A percentile compares a stretch with the other conserved stretches of the same genome.
Conservation (phyloP, 2,888 invertebrate genomes). For the Eilema sororculum region DNA sequence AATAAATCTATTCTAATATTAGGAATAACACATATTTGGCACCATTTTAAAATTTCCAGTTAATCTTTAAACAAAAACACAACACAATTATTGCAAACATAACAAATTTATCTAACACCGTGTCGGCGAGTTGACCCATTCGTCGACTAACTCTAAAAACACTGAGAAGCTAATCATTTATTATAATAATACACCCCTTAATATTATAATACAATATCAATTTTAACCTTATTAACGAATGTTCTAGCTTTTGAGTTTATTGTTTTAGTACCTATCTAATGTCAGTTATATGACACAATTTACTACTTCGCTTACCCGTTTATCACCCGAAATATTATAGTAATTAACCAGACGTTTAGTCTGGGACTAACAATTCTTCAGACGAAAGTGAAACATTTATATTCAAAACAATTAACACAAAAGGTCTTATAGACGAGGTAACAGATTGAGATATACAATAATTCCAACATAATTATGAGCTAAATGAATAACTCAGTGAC, state of each 20-base stretch:
- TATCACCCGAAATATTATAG: constrained; percentile 78
- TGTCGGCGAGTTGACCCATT: constrained; percentile 82
- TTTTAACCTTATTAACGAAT: constrained; percentile 71
- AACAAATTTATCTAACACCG: constrained; percentile 84
- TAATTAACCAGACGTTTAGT: constrained; percentile 45
- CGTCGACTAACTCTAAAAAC: constrained; percentile 87
- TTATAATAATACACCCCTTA: constrained; percentile 70
- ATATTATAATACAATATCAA: constrained; percentile 64
- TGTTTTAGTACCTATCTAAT: constrained; percentile 83
- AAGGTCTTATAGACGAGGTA: constrained; percentile 47
- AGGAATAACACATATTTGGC: constrained; percentile 44
- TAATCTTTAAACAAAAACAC: constrained; percentile 32
- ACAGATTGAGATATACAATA: constrained; percentile 30
- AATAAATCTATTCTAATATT: constrained; percentile 32
- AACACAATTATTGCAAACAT: constrained; percentile 40
- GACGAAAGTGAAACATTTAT: constrained; percentile 35
- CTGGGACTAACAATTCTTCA: constrained; percentile 44
- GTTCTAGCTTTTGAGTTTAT: constrained; percentile 78
- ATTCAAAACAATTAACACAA: constrained; percentile 21
- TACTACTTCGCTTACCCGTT: constrained; percentile 79
- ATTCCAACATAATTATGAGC: constrained; percentile 28
- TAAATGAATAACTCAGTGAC: constrained; percentile 19
- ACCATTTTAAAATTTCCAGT: constrained; percentile 37
- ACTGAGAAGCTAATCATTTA: constrained; percentile 83
- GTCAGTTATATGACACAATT: constrained; percentile 67